A percentile compares a stretch with the other conserved stretches of the same genome.
These are phyloP conservation scores for Neofelis nebulosa DNA, from an alignment of 2,113 vertebrate species.

Conservation along the genomic window DNA sequence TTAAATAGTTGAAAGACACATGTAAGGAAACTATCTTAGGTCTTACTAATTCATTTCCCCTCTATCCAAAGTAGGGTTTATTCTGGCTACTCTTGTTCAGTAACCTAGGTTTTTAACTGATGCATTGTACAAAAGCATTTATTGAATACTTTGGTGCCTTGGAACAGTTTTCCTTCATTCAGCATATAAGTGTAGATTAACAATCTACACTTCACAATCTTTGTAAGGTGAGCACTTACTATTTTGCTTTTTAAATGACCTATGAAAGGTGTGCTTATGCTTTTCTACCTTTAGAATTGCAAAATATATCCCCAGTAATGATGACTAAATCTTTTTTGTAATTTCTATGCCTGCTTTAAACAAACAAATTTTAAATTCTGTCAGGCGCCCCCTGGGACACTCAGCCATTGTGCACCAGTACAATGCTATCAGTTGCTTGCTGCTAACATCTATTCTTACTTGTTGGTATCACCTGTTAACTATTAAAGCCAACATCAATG, in stretches of 20 bases:
- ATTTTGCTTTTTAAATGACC: slow-evolving; percentile 8
- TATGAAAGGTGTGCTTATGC: not conserved
- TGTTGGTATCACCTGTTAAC: not conserved
- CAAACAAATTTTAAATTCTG: not conserved
- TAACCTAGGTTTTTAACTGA: not conserved
- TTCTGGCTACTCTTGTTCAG: not conserved
- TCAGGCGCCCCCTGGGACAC: not conserved
- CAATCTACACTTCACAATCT: not conserved
- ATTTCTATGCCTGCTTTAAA: slow-evolving; percentile 3
- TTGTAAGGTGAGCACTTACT: not conserved
- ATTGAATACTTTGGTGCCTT: not conserved
- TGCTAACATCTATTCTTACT: not conserved
- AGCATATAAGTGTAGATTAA: not conserved
- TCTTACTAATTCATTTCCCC: not conserved
- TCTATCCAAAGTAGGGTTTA: not conserved
- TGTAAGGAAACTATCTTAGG: not conserved
- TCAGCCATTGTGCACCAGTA: not conserved
- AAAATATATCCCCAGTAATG: not conserved
- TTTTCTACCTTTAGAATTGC: slow-evolving; percentile 7
- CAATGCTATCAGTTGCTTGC: not conserved
- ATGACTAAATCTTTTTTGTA: not conserved
- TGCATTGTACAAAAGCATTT: not conserved
- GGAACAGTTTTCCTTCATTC: not conserved
- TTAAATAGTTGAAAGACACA: not conserved
- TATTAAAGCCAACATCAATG: slow-evolving; percentile 30